These are phyloP conservation scores for Chloebia gouldiae DNA, from an alignment of 2,113 vertebrate genomes.

Conservation along the genomic window DNA sequence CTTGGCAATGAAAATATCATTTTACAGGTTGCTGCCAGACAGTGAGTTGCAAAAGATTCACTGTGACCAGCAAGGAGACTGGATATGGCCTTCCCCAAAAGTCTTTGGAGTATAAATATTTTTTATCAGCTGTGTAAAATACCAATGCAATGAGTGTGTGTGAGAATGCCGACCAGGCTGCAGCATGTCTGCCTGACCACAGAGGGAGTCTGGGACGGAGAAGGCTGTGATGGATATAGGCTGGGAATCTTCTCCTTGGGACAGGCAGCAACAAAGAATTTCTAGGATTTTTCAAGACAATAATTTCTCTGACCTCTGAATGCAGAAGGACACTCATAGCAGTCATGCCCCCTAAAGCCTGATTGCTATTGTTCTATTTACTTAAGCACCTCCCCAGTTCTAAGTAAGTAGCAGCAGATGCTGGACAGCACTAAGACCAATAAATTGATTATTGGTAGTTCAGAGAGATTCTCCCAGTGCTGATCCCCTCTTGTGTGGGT, in stretches of 20 bases:
- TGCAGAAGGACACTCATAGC: not conserved
- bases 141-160: not conserved
- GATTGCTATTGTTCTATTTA: not conserved
- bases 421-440: not conserved
- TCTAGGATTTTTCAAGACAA: not conserved
- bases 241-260: not conserved
- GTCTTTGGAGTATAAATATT: not conserved
- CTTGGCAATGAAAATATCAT: slow-evolving; percentile 26
- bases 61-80: not conserved
- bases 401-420: not conserved
- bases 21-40: slow-evolving; percentile 50
- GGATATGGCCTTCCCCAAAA: not conserved
- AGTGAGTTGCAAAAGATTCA: slow-evolving; percentile 40
- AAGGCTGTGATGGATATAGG: not conserved
- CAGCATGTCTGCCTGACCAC: not conserved
- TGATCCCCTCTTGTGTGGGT: accelerated
- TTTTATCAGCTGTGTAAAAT: slow-evolving; percentile 21
- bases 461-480: not conserved
- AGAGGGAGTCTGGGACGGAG: not conserved
- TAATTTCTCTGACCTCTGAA: not conserved
- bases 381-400: not conserved
- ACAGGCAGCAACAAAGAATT: not conserved
- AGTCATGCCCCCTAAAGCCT: not conserved
- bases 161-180: not conserved
- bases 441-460: not conserved